These are phyloP conservation scores for Bambusicola thoracicus DNA, from an alignment of 2,113 vertebrate species.

Conservation along the genomic window DNA sequence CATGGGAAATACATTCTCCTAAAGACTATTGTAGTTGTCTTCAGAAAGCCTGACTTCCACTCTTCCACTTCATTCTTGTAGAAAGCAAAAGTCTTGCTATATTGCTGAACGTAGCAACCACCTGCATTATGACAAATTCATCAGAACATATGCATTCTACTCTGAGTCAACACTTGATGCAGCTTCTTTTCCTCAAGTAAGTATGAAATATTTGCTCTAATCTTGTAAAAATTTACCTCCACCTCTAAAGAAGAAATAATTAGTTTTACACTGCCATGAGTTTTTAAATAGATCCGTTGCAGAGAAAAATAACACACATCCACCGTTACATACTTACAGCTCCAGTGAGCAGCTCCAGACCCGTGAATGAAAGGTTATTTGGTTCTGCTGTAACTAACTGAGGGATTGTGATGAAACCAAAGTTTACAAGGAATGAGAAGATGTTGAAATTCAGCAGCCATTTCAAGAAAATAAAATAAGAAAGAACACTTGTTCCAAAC, in stretches of 20 bases:
- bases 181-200: neutral
- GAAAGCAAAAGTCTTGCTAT: neutral
- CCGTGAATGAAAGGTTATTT: conserved; percentile 80
- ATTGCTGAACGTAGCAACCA: neutral
- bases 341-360: conserved; percentile 91
- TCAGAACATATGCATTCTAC: neutral
- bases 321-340: conserved; percentile 81
- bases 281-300: neutral
- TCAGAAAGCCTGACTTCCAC: neutral
- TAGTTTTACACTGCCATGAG: neutral
- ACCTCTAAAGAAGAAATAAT: neutral
- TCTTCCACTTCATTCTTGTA: neutral
- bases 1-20: neutral
- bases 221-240: neutral
- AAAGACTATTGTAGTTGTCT: neutral
- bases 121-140: neutral
- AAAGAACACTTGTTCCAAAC: conserved; percentile 92
- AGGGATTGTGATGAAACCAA: conserved; percentile 91
- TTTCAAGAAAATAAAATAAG: conserved; percentile 92
- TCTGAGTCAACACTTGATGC: neutral
- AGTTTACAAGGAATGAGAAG: conserved; percentile 91
- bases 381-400: conserved; percentile 75
- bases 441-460: conserved; percentile 94
- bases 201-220: neutral
- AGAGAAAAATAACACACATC: neutral